phyloP scores from a whole-genome alignment of 2,888 invertebrate species.

The Drosophila antonietae region DNA sequence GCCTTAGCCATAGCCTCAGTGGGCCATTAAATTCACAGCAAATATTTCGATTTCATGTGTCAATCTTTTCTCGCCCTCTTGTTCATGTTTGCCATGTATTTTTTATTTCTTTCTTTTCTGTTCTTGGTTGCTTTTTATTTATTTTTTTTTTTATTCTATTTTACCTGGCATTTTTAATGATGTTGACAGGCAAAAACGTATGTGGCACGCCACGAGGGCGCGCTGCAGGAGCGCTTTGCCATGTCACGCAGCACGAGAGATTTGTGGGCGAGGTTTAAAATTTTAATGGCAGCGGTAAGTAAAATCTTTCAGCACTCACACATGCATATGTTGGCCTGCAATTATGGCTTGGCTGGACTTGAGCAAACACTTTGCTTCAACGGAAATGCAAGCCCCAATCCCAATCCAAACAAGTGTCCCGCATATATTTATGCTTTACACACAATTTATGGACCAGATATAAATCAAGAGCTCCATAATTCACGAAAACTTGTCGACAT shows the following conservation, averaged over 20 bases:
- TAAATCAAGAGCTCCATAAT: conserved; percentile 67
- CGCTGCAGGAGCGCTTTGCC: conserved; percentile 94
- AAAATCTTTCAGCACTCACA: conserved; percentile 53
- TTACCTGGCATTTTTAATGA: conserved; percentile 57
- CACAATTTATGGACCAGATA: conserved; percentile 66
- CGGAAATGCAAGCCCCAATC: conserved; percentile 16
- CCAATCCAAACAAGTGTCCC: conserved; percentile 23
- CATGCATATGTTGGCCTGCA: conserved; percentile 7
- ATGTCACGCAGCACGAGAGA: conserved; percentile 94
- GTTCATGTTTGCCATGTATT: not conserved
- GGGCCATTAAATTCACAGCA: conserved; percentile 64
- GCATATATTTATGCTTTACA: conserved; percentile 53
- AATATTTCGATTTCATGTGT: conserved; percentile 72
- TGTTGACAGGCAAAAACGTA: conserved; percentile 91
- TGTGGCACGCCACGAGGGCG: conserved; percentile 95
- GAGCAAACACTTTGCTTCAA: conserved; percentile 9
- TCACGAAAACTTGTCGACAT: conserved; percentile 47
- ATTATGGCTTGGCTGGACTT: conserved; percentile 21
- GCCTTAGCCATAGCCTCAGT: conserved; percentile 3
- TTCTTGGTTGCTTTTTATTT: not conserved
- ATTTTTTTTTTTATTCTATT: not conserved
- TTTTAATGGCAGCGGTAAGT: conserved; percentile 91
- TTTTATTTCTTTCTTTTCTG: not conserved
- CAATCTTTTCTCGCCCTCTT: conserved; percentile 46
- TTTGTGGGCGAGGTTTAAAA: conserved; percentile 93